Evolutionary conservation across 2,113 vertebrate genomes (phyloP).

Genomic region (Hylia prasina): DNA sequence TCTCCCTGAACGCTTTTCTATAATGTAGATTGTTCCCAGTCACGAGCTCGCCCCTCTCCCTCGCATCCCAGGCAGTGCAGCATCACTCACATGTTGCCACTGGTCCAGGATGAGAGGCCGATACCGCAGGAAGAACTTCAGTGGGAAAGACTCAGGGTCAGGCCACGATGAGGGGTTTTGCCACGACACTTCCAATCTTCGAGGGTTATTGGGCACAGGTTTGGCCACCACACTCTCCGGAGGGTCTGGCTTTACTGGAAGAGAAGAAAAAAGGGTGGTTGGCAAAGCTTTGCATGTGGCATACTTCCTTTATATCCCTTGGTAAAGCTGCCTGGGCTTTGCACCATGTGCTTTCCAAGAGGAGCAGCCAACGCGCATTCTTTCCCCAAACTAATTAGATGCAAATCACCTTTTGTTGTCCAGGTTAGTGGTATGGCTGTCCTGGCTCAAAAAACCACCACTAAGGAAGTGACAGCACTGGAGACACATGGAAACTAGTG

Average conservation of each 20-base stretch:
- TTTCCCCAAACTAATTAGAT: neutral
- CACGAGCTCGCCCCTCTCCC: rapidly evolving
- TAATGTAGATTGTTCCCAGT: neutral
- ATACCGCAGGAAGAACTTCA: constrained; percentile 96
- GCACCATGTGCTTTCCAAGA: neutral
- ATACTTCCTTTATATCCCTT: neutral
- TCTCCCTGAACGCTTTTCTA: neutral
- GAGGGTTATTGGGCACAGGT: constrained; percentile 82
- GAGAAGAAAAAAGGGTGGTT: neutral
- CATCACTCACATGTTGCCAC: constrained; percentile 92
- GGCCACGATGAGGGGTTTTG: constrained; percentile 92
- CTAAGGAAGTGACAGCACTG: neutral
- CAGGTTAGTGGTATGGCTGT: neutral
- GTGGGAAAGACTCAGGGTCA: constrained; percentile 89
- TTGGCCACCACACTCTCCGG: constrained; percentile 90
- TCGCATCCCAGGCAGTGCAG: neutral
- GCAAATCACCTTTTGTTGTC: neutral
- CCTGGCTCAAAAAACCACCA: neutral
- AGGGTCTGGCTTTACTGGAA: constrained; percentile 92
- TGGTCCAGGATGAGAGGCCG: constrained; percentile 92
- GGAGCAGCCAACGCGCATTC: neutral
- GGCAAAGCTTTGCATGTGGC: neutral
- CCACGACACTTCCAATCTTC: constrained; percentile 91
- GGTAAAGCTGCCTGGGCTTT: neutral
- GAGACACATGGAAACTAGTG: neutral